phyloP scores from a whole-genome alignment of 2,888 invertebrate species.

The Ectobius pallidus region DNA sequence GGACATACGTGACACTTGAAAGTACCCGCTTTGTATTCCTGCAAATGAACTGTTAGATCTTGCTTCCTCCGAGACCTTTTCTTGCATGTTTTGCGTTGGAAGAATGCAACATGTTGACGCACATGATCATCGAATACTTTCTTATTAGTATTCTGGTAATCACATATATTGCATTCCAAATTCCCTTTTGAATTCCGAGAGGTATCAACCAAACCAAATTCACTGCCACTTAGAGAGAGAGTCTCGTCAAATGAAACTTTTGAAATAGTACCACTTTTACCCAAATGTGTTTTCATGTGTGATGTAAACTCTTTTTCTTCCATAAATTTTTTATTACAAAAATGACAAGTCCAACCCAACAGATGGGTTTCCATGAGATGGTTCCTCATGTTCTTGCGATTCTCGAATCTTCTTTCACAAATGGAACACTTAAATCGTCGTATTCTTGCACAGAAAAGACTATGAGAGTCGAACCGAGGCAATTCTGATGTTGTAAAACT shows the following conservation, averaged over 20 bases:
- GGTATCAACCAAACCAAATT: neutral
- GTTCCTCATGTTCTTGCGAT: constrained; percentile 28
- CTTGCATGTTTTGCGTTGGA: constrained; percentile 37
- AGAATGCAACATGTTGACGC: constrained; percentile 37
- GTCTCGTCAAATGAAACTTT: constrained; percentile 16
- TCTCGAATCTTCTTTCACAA: constrained; percentile 39
- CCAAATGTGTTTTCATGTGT: constrained; percentile 42
- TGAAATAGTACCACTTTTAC: neutral
- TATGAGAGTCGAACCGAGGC: constrained; percentile 55
- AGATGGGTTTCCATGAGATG: constrained; percentile 41
- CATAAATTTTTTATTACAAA: constrained; percentile 40
- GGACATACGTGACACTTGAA: constrained; percentile 18
- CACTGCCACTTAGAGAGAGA: neutral
- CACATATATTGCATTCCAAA: constrained; percentile 40
- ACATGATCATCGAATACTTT: constrained; percentile 35
- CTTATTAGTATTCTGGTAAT: constrained; percentile 32
- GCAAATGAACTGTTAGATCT: constrained; percentile 22
- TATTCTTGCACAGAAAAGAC: constrained; percentile 52
- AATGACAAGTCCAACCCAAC: constrained; percentile 41
- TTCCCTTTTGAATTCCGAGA: neutral
- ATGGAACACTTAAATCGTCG: constrained; percentile 48
- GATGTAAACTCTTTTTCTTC: constrained; percentile 41
- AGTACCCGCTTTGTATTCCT: neutral
- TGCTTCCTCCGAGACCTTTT: constrained; percentile 31
- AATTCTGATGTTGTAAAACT: constrained; percentile 57